Base-by-base conservation (phyloP, 1,140 invertebrate species). In the Monomorium pharaonis region DNA sequence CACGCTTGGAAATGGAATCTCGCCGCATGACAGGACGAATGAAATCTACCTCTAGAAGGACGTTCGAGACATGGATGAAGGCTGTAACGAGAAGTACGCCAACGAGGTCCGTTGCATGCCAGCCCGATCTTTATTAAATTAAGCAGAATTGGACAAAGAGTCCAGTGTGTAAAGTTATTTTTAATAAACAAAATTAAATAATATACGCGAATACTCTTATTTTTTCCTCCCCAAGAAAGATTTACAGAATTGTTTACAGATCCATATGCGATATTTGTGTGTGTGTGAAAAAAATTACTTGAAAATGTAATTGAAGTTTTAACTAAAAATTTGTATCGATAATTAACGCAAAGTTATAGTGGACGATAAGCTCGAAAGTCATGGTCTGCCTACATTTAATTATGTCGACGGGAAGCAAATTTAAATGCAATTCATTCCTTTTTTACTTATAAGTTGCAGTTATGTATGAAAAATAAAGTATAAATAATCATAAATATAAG, bases 11-110 rank as follows among this genome's bases (percentile, higher is more conserved):
- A 49, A 77, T 56, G 69, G 70, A 84, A 74, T 81, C 78, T 58
- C 21, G 51, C 33, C 10, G 51, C 44, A 37, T 21, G 21, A 44
- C 44, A 70, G 33, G 51, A 67, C 67, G 58, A 63, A 56, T 72
- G 67, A 83, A 83, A 74, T 83, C 78, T 58, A 47, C 42, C 78
- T 81, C 2, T 44, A 21, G 76, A 63, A 58, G 60, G 63, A 69
- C 63, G 18, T 14, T 70, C 21, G 21, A 7, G 21, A 58, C 16
- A 37, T n/a, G 37, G 49, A 54, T 44, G 14, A 74, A 74, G 51
- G 44, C 21, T 70, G 67, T 47, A 56, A 30, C 14, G 85, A 67
- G 33, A 83, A 67, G 24, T 54, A 33, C 16, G 30, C 16, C 67
- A 24, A 51, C 78, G 24, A 65, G 58, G 18, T 83, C 18, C 44